These are phyloP conservation scores for Collichthys lucidus DNA, from an alignment of 2,113 vertebrate genomes.

Conservation along the genomic window DNA sequence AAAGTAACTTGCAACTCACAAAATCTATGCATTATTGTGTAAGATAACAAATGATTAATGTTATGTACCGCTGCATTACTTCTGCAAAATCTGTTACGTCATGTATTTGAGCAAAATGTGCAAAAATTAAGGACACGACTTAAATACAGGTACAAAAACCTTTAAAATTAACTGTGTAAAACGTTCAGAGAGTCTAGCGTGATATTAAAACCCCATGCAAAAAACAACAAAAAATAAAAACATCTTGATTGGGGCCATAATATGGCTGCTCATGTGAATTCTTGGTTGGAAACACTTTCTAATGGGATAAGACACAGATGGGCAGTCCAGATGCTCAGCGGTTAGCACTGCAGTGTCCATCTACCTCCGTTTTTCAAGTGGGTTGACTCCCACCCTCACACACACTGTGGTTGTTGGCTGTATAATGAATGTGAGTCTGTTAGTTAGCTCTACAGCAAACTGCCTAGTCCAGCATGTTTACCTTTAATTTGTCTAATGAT, in stretches of 20 bases:
- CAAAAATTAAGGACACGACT: neutral
- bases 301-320: conserved; percentile 35
- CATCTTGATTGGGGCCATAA: conserved; percentile 14
- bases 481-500: neutral
- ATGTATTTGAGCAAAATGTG: neutral
- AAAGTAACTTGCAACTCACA: neutral
- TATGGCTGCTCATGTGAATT: conserved; percentile 19
- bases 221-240: conserved; percentile 29
- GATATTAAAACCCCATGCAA: neutral
- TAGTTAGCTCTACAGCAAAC: neutral
- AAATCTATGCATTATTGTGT: neutral
- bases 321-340: conserved; percentile 45
- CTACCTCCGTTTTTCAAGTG: conserved; percentile 8
- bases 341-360: conserved; percentile 12
- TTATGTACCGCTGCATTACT: neutral
- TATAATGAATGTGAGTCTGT: neutral
- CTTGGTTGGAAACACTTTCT: conserved; percentile 26
- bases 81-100: neutral
- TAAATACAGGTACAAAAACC: too few relatives aligned
- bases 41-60: neutral
- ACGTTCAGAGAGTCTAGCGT: neutral
- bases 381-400: conserved; percentile 1
- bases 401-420: neutral
- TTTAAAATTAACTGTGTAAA: neutral
- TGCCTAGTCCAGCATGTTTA: neutral